Evolutionary conservation across 2,113 vertebrate genomes (phyloP).

Genomic region (Vombatus ursinus): DNA sequence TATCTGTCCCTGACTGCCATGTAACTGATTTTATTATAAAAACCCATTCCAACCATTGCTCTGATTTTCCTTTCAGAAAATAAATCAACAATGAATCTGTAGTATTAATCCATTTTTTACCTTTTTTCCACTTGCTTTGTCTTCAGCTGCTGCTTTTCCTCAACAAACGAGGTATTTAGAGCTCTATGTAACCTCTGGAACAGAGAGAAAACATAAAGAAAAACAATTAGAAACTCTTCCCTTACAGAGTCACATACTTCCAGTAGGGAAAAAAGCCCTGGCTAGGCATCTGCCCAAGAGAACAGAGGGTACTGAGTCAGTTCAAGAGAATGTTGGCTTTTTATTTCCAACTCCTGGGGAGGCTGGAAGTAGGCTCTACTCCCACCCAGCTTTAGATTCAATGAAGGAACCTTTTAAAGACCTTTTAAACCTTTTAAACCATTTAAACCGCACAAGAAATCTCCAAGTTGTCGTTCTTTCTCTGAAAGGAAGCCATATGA

Average conservation of each 20-base stretch:
- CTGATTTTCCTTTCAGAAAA: slow-evolving; percentile 33
- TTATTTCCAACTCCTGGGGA: slow-evolving; percentile 33
- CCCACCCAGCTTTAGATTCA: slow-evolving; percentile 26
- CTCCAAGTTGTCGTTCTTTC: slow-evolving; percentile 13
- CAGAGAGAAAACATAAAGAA: slow-evolving; percentile 71
- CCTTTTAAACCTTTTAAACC: no score
- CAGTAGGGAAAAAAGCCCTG: not conserved
- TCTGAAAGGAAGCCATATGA: not conserved
- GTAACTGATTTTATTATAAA: not conserved
- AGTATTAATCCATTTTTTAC: slow-evolving; percentile 80
- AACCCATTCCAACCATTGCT: not conserved
- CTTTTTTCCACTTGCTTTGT: slow-evolving; percentile 91
- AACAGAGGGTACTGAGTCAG: not conserved
- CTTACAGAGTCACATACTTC: slow-evolving; percentile 14
- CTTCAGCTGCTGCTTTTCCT: slow-evolving; percentile 90
- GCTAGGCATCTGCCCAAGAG: not conserved
- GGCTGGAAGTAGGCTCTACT: not conserved
- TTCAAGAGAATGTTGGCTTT: not conserved
- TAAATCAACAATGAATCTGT: not conserved
- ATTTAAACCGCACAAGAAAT: slow-evolving; percentile 31
- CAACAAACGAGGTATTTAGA: slow-evolving; percentile 92
- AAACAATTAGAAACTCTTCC: slow-evolving; percentile 45
- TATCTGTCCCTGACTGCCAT: not conserved
- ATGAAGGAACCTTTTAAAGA: no score
- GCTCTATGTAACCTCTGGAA: slow-evolving; percentile 94